A percentile compares a stretch with the other conserved stretches of the same genome.
Evolutionary conservation across 2,113 vertebrate genomes (phyloP).

Genomic region (Leuciscus idus): DNA sequence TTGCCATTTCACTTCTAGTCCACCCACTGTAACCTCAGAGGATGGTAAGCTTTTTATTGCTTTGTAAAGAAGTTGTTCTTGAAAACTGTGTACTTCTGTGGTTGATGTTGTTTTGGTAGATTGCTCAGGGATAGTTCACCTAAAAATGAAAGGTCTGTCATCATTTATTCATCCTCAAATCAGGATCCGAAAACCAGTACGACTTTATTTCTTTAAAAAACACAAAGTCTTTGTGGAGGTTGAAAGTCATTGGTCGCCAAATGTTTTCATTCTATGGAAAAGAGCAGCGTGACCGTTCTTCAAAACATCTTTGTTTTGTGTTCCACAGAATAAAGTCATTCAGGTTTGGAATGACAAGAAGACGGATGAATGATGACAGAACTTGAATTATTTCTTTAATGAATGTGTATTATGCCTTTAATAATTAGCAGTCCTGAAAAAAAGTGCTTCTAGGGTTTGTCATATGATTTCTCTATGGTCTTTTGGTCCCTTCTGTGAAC

Average conservation of each 20-base stretch:
- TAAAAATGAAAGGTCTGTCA: background rate
- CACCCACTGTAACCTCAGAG: slow-evolving; percentile 11
- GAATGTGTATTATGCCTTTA: background rate
- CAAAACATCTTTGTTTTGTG: background rate
- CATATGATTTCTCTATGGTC: background rate
- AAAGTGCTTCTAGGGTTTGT: background rate
- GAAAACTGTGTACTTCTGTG: background rate
- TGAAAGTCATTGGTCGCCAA: background rate
- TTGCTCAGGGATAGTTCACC: background rate
- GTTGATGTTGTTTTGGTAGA: background rate
- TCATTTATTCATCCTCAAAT: background rate
- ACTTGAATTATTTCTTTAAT: background rate
- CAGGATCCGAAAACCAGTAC: background rate
- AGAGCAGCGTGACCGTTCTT: background rate
- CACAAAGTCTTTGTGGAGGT: background rate
- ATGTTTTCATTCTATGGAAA: background rate
- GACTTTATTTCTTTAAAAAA: background rate
- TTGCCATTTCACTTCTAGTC: slow-evolving; percentile 17
- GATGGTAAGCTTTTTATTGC: slow-evolving; percentile 9
- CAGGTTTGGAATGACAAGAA: background rate
- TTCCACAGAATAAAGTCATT: background rate
- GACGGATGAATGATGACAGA: background rate
- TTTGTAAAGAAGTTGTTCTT: background rate
- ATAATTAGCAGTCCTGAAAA: background rate
- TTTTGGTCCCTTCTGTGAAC: background rate